phyloP scores from a whole-genome alignment of 2,113 vertebrate genomes.

The Colinus virginianus region DNA sequence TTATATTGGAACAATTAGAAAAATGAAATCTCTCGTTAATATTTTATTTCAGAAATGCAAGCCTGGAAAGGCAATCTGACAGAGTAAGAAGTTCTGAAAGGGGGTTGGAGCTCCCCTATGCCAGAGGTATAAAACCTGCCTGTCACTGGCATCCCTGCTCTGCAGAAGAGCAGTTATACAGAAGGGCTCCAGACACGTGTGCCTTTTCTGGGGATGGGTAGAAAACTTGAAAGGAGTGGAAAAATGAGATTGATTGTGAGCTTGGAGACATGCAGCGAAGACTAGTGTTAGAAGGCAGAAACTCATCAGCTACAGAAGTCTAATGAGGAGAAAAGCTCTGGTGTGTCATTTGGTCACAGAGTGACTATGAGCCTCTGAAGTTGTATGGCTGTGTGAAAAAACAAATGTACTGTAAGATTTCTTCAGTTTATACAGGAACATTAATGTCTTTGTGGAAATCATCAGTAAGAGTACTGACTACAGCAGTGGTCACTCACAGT shows the following conservation, averaged over 20 bases:
- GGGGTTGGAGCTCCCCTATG: neutral
- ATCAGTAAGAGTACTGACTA: neutral
- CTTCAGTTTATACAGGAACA: neutral
- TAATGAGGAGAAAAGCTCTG: constrained; percentile 5
- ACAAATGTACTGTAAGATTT: constrained; percentile 1
- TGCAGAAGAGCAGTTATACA: rapidly evolving
- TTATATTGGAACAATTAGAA: neutral
- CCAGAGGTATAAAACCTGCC: neutral
- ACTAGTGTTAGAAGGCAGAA: neutral
- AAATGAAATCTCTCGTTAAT: neutral
- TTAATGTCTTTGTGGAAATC: neutral
- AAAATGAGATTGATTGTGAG: neutral
- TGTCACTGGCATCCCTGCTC: neutral
- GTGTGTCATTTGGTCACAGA: neutral
- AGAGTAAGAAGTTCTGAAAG: neutral
- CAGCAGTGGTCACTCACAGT: rapidly evolving
- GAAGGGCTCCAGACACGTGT: rapidly evolving
- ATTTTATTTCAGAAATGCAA: neutral
- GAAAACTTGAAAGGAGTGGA: neutral
- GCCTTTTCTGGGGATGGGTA: neutral
- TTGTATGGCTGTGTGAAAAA: neutral
- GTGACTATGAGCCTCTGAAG: constrained; percentile 1
- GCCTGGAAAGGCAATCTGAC: too few relatives aligned
- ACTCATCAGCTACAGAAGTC: neutral
- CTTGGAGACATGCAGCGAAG: neutral